Evolutionary conservation across 2,113 vertebrate species (phyloP).

Genomic region (Salvelinus alpinus): DNA sequence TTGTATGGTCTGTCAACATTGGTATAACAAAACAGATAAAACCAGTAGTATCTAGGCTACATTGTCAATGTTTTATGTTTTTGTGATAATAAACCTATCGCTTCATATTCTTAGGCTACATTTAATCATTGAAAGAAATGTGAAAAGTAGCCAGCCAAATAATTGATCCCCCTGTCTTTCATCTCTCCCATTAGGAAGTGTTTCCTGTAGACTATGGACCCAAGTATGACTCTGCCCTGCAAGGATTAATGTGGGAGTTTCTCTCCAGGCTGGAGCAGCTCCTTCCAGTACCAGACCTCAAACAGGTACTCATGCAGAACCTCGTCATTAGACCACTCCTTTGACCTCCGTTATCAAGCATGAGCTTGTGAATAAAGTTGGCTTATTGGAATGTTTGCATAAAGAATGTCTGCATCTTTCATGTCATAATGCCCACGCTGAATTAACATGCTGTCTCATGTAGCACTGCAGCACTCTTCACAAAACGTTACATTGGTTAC

Average conservation of each 20-base stretch:
- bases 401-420: not conserved
- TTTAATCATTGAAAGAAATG: too few relatives aligned
- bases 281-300: slow-evolving; percentile 66
- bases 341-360: too few relatives aligned
- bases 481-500: not conserved
- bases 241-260: slow-evolving; percentile 76
- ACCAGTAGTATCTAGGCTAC: not conserved
- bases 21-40: not conserved
- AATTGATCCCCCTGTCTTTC: not conserved
- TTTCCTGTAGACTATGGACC: slow-evolving; percentile 79
- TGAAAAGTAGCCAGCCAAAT: not conserved
- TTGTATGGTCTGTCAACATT: not conserved
- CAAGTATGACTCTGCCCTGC: slow-evolving; percentile 71
- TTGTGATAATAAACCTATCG: too few relatives aligned
- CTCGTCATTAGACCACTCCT: too few relatives aligned
- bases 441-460: too few relatives aligned
- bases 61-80: too few relatives aligned
- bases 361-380: too few relatives aligned
- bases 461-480: too few relatives aligned
- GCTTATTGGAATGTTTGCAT: too few relatives aligned
- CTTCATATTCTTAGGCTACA: too few relatives aligned
- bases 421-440: too few relatives aligned
- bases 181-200: slow-evolving; percentile 60
- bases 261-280: slow-evolving; percentile 75
- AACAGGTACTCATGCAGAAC: slow-evolving; percentile 56